A percentile compares a stretch with the other conserved stretches of the same genome.
These are phyloP conservation scores for Papio anubis DNA, from an alignment of 2,113 vertebrate species.

Conservation along the genomic window DNA sequence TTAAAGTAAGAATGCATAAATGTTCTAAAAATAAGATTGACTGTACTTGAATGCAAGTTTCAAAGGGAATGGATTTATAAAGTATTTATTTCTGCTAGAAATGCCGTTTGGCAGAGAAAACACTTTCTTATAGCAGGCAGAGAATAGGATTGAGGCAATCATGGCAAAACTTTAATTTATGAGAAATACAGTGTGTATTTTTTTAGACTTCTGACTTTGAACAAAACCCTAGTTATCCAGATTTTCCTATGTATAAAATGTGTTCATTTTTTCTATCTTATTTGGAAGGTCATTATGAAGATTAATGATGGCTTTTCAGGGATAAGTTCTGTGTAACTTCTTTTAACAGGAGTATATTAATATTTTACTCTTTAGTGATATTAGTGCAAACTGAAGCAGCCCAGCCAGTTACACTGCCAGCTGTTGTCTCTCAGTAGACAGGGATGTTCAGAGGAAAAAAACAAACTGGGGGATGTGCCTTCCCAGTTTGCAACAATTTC, in stretches of 20 bases:
- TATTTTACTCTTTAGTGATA: constrained; percentile 25
- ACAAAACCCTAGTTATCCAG: constrained; percentile 27
- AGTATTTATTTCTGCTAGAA: constrained; percentile 68
- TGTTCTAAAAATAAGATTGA: constrained; percentile 78
- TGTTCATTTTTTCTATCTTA: constrained; percentile 28
- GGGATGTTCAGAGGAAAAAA: neutral
- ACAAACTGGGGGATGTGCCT: neutral
- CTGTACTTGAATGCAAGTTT: constrained; percentile 69
- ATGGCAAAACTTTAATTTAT: constrained; percentile 36
- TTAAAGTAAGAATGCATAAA: constrained; percentile 68
- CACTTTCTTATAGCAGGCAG: neutral
- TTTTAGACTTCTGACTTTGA: constrained; percentile 61
- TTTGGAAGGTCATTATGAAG: constrained; percentile 49
- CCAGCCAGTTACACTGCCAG: neutral
- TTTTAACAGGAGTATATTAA: neutral
- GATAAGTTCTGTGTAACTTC: constrained; percentile 37
- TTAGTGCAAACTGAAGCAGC: neutral
- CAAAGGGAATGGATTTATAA: constrained; percentile 68
- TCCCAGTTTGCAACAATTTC: constrained; percentile 35
- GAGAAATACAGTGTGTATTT: constrained; percentile 30
- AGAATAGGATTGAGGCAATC: constrained; percentile 40
- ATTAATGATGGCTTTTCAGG: constrained; percentile 41
- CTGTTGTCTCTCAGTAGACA: neutral
- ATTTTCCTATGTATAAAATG: constrained; percentile 23
- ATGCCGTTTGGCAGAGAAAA: constrained; percentile 41